phyloP scores from a whole-genome alignment of 30 jellyfish, hydroid and myxozoan species.

The Turritopsis dohrnii region DNA sequence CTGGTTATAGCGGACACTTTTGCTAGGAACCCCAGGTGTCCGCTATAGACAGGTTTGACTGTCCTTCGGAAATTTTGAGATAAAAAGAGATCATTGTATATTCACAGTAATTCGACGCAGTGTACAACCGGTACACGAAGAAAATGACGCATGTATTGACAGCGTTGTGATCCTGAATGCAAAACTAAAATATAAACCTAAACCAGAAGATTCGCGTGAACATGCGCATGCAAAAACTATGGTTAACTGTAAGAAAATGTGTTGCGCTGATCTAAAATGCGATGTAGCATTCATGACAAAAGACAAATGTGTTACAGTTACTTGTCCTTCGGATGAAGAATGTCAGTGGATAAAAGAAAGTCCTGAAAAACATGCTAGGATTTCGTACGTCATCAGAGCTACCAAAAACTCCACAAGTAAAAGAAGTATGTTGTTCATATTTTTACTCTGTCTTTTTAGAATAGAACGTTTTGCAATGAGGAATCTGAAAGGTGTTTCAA shows the following conservation, averaged over 20 bases:
- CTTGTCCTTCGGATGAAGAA: constrained; percentile 51
- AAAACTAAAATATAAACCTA: constrained; percentile 40
- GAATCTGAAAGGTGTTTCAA: too few species aligned
- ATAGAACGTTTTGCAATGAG: too few species aligned
- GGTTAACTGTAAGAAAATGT: constrained; percentile 50
- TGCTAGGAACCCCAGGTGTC: too few species aligned
- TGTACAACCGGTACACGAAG: constrained; percentile 7
- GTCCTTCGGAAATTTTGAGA: background rate
- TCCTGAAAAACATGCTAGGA: constrained; percentile 4
- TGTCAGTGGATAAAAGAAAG: constrained; percentile 59
- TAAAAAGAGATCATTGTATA: background rate
- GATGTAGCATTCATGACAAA: constrained; percentile 65
- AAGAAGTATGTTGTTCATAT: background rate
- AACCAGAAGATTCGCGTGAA: constrained; percentile 45
- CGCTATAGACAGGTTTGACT: too few species aligned
- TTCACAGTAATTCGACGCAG: background rate
- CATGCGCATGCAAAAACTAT: constrained; percentile 44
- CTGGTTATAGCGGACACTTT: too few species aligned
- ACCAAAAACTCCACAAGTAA: constrained; percentile 1
- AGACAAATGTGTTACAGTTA: constrained; percentile 54
- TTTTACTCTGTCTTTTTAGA: too few species aligned
- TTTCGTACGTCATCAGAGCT: constrained; percentile 24
- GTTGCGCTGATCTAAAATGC: constrained; percentile 48
- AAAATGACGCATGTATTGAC: constrained; percentile 25
- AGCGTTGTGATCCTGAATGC: constrained; percentile 47